phyloP scores from a whole-genome alignment of 2,888 invertebrate genomes.

The Cerceris ruficornis region DNA sequence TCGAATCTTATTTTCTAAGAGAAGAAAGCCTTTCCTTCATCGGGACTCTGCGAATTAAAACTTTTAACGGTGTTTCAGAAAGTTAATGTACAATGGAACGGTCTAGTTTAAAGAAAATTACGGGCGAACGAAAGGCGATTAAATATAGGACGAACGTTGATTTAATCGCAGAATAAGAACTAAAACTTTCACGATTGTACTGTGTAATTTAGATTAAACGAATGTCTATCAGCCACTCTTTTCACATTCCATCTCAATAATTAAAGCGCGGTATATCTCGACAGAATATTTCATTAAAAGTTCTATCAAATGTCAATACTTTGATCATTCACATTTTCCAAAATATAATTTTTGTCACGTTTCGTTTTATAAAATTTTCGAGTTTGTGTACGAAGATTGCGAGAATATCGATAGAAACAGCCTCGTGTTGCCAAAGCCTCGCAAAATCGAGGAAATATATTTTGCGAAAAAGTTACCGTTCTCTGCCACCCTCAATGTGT shows the following conservation, averaged over 20 bases:
- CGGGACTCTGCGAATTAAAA: not conserved
- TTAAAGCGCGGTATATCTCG: not conserved
- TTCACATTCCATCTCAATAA: not conserved
- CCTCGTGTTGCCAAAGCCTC: not conserved
- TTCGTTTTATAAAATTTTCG: not conserved
- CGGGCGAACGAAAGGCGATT: not conserved
- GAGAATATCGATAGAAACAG: not conserved
- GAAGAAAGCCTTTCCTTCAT: not conserved
- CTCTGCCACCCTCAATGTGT: not conserved
- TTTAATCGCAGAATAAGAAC: not conserved
- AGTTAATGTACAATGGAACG: not conserved
- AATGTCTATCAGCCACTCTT: too few species aligned
- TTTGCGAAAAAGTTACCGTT: conserved; percentile 4
- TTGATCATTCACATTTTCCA: too few species aligned
- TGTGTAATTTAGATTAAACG: too few species aligned
- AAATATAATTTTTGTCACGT: not conserved
- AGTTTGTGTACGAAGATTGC: not conserved
- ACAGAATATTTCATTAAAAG: too few species aligned
- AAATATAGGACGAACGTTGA: not conserved
- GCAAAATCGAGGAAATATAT: not conserved
- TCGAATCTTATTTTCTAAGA: not conserved
- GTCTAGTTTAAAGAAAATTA: not conserved
- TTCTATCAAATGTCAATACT: too few species aligned
- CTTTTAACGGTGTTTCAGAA: not conserved
- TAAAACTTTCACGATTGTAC: not conserved